Percentiles rank a stretch among this genome's conserved stretches.
Conservation (phyloP, 2,888 invertebrate genomes). For the Siphlonurus alternatus region DNA sequence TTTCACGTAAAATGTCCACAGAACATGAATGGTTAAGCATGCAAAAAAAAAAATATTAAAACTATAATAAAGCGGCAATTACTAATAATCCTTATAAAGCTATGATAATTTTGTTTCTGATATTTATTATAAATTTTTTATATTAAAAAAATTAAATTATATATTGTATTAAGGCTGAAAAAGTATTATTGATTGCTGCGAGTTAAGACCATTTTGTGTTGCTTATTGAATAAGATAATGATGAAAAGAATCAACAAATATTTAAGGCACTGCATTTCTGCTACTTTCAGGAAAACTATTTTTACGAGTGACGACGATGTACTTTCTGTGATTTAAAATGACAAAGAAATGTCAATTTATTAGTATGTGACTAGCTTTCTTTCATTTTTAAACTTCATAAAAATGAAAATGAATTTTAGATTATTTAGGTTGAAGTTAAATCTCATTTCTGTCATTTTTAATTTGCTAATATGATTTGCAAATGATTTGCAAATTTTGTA, state of each 20-base stretch:
- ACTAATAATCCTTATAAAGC: neutral
- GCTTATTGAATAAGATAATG: neutral
- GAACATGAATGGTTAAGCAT: no score
- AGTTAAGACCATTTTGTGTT: neutral
- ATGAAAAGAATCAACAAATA: neutral
- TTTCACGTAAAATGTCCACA: no score
- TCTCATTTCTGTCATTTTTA: no score
- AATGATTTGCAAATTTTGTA: no score
- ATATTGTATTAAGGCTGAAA: neutral
- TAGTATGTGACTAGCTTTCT: no score
- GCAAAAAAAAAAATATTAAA: neutral
- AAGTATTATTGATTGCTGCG: neutral
- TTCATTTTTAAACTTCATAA: no score
- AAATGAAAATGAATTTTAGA: no score
- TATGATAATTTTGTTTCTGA: neutral
- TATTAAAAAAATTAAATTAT: neutral
- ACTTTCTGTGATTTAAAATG: neutral
- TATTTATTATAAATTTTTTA: neutral
- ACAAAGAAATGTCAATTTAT: neutral
- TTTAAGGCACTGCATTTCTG: neutral
- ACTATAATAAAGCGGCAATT: neutral
- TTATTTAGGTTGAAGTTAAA: no score
- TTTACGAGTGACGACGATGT: neutral
- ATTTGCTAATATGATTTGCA: no score
- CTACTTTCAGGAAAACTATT: neutral